Evolutionary conservation across 2,888 invertebrate species (phyloP).

Genomic region (Yponomeuta malinellus): DNA sequence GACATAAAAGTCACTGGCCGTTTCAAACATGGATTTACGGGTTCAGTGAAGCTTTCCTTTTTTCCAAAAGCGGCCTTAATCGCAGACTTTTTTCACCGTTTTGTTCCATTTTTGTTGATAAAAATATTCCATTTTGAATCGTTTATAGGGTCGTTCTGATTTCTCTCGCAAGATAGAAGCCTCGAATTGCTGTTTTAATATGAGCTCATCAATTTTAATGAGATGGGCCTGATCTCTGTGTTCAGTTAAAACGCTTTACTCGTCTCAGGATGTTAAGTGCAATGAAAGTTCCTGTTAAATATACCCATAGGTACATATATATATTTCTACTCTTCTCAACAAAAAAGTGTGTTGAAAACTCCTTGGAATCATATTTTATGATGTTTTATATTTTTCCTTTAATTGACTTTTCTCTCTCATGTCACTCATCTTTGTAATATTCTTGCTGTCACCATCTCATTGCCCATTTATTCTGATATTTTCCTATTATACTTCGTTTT

Average conservation of each 20-base stretch:
- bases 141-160: conserved; percentile 25
- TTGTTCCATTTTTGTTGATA: conserved; percentile 5
- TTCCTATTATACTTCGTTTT: too few species aligned
- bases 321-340: not conserved
- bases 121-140: conserved; percentile 13
- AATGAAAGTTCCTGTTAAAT: not conserved
- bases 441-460: too few species aligned
- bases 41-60: conserved; percentile 15
- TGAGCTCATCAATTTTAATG: conserved; percentile 48
- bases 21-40: conserved; percentile 14
- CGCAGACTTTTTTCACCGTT: conserved; percentile 10
- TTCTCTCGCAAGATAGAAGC: conserved; percentile 37
- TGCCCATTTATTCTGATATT: too few species aligned
- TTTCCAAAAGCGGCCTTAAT: conserved; percentile 13
- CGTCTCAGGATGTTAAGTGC: not conserved
- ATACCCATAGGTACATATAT: not conserved
- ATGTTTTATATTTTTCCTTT: too few species aligned
- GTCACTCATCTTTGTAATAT: too few species aligned
- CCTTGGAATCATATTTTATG: too few species aligned
- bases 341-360: not conserved
- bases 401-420: too few species aligned
- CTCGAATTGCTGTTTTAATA: conserved; percentile 35
- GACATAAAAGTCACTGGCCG: conserved; percentile 9
- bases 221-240: conserved; percentile 21
- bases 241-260: conserved; percentile 11